phyloP scores from a whole-genome alignment of 2,888 invertebrate genomes.

The Tupiocoris notatus region DNA sequence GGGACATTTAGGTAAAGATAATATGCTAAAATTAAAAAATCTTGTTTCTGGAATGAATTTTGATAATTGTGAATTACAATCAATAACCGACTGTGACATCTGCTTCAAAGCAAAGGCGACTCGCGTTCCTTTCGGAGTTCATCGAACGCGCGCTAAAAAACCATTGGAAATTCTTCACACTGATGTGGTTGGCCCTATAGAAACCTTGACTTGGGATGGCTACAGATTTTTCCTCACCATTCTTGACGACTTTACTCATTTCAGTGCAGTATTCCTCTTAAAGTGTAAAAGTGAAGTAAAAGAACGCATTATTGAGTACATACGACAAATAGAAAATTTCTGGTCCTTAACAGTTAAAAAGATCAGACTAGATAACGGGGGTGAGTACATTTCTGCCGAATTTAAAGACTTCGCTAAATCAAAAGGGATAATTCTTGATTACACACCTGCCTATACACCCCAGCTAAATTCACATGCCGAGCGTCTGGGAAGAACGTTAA shows the following conservation, averaged over 20 bases:
- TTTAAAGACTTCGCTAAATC: constrained; percentile 9
- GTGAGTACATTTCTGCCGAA: too few species aligned
- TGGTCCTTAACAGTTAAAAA: constrained; percentile 17
- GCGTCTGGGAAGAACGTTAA: not conserved
- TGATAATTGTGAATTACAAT: not conserved
- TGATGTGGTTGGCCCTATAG: constrained; percentile 6
- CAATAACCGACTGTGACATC: not conserved
- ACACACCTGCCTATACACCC: constrained; percentile 15
- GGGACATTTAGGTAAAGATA: not conserved
- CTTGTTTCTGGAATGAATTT: constrained; percentile 12
- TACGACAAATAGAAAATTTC: constrained; percentile 4
- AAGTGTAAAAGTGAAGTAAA: not conserved
- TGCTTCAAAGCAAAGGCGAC: constrained; percentile 13
- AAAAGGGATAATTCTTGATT: constrained; percentile 19
- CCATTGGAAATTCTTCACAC: constrained; percentile 20
- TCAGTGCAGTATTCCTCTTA: not conserved
- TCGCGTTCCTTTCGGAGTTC: not conserved
- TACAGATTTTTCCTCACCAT: not conserved
- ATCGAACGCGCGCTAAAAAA: not conserved
- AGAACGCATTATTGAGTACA: constrained; percentile 1
- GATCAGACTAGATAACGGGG: constrained; percentile 19
- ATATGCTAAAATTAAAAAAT: constrained; percentile 8
- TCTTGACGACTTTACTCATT: not conserved
- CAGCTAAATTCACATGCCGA: constrained; percentile 23
- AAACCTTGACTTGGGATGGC: constrained; percentile 1